Evolutionary conservation across 2,113 vertebrate genomes (phyloP).

Genomic region (Oryzias woworae): DNA sequence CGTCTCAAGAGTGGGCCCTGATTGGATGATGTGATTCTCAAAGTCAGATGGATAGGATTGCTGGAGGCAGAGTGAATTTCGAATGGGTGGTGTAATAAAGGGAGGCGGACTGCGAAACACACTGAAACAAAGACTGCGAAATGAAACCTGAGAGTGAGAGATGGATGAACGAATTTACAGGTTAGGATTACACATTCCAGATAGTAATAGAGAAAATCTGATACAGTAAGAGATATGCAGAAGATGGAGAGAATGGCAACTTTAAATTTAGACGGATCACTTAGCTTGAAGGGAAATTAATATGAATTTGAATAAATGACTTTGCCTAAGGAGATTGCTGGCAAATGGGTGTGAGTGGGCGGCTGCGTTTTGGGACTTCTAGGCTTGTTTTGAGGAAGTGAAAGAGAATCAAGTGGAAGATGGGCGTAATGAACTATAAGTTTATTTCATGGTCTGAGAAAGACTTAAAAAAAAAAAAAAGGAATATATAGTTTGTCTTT

Average conservation of each 20-base stretch:
- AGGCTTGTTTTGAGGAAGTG: constrained; percentile 23
- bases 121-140: constrained; percentile 31
- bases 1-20: constrained; percentile 59
- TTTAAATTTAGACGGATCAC: constrained; percentile 68
- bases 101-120: constrained; percentile 27
- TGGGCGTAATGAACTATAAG: constrained; percentile 24
- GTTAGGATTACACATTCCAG: constrained; percentile 53
- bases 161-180: constrained; percentile 37
- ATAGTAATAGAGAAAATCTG: constrained; percentile 53
- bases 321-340: constrained; percentile 41
- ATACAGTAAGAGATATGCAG: constrained; percentile 39
- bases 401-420: constrained; percentile 15
- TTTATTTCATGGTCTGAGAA: background rate
- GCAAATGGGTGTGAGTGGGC: constrained; percentile 54
- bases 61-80: constrained; percentile 48
- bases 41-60: constrained; percentile 71
- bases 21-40: constrained; percentile 71
- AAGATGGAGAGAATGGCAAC: constrained; percentile 36
- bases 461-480: no score
- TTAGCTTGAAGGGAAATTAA: constrained; percentile 58
- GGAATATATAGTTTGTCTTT: no score
- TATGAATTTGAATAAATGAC: constrained; percentile 68
- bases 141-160: constrained; percentile 55
- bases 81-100: constrained; percentile 22
- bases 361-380: constrained; percentile 43